A percentile compares a stretch with the other conserved stretches of the same genome.
phyloP scores from a whole-genome alignment of 37 sponge, comb jelly and placozoan species.

The Theonella swinhoei region DNA sequence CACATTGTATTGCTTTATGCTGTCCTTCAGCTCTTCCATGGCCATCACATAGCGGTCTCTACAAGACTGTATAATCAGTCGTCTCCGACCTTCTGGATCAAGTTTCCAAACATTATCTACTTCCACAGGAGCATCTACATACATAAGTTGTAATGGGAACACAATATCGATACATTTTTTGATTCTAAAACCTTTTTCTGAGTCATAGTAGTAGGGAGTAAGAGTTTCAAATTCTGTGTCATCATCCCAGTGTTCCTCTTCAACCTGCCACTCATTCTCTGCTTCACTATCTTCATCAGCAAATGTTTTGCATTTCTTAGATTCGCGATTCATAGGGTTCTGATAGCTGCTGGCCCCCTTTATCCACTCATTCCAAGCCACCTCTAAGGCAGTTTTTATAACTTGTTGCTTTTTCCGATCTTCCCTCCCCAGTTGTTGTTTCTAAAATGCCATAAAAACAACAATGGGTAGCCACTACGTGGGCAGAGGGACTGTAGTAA shows the following conservation, averaged over 20 bases:
- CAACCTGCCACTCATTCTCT: not conserved
- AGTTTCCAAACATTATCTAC: constrained; percentile 2
- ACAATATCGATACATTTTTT: no score
- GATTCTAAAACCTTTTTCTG: not conserved
- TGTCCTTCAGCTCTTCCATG: constrained; percentile 8
- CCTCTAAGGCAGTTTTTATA: not conserved
- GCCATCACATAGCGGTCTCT: not conserved
- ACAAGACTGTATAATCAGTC: not conserved
- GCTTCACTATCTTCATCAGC: not conserved
- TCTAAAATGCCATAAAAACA: no score
- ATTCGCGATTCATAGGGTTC: no score
- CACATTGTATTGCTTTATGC: constrained; percentile 9
- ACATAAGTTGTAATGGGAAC: no score
- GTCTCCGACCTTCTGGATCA: not conserved
- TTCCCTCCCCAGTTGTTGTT: not conserved
- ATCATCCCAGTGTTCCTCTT: not conserved
- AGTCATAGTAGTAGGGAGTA: not conserved
- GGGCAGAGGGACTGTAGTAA: no score
- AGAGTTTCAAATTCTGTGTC: not conserved
- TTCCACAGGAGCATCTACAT: not conserved
- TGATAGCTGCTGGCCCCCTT: not conserved
- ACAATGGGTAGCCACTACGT: no score
- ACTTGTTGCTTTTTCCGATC: not conserved
- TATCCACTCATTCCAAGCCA: not conserved
- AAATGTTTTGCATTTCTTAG: no score